Percentiles rank a stretch among this genome's conserved stretches.
Conservation (phyloP, 2,888 invertebrate genomes). For the Drosophila paramelanica region DNA sequence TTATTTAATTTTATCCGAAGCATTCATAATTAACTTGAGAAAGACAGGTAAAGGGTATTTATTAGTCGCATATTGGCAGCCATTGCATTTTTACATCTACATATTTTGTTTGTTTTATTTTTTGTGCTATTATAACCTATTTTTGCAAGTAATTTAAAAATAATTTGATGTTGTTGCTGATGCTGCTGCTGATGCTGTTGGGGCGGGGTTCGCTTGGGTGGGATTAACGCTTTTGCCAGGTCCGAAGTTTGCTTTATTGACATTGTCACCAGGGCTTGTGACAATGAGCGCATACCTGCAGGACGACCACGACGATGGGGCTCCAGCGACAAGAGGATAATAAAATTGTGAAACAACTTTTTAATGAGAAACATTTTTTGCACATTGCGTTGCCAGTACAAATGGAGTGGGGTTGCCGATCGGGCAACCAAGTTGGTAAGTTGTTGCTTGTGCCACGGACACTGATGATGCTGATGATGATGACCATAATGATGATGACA, state of each 20-base stretch:
- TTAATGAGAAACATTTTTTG: constrained; percentile 79
- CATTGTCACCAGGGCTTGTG: constrained; percentile 70
- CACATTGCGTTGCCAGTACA: constrained; percentile 53
- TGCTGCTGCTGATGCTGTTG: constrained; percentile 9
- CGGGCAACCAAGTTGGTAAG: too few species aligned
- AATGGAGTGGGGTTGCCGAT: background rate
- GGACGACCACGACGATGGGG: constrained; percentile 21
- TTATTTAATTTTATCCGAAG: background rate
- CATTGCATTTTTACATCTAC: background rate
- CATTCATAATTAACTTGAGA: too few species aligned
- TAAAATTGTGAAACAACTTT: constrained; percentile 78
- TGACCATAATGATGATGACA: constrained; percentile 9
- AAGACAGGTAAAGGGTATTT: background rate
- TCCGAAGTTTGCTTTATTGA: constrained; percentile 77
- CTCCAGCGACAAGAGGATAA: constrained; percentile 59
- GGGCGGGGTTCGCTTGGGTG: constrained; percentile 6
- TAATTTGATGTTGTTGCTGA: constrained; percentile 60
- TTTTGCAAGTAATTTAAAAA: constrained; percentile 75
- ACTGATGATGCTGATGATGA: constrained; percentile 12
- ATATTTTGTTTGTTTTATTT: constrained; percentile 14
- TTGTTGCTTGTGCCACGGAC: constrained; percentile 6
- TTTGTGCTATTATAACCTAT: constrained; percentile 60
- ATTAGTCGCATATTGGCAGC: background rate
- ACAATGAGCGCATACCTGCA: constrained; percentile 65
- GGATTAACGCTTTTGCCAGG: constrained; percentile 23